Percentiles rank a stretch among this genome's conserved stretches.
Evolutionary conservation across 1,140 invertebrate genomes (phyloP).

Genomic region (Trichomalopsis sarcophagae): DNA sequence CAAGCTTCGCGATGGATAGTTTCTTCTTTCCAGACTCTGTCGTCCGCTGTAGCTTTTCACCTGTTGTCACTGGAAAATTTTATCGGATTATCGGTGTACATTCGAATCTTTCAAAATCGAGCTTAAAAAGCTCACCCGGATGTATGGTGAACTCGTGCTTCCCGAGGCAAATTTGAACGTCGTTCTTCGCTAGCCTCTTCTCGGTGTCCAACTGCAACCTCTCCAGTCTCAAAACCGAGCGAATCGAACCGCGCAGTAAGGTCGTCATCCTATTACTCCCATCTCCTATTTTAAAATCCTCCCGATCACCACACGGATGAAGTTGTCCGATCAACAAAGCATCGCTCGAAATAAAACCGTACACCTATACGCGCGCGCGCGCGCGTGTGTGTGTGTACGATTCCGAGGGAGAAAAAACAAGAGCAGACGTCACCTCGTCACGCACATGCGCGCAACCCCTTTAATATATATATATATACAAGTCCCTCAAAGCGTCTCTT

Average conservation of each 20-base stretch:
- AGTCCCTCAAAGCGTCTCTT: background rate
- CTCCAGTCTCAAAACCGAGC: slow-evolving; percentile 25
- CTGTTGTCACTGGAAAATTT: slow-evolving; percentile 3
- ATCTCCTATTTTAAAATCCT: background rate
- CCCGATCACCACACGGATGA: background rate
- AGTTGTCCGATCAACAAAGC: background rate
- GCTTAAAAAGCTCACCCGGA: background rate
- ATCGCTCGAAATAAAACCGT: background rate
- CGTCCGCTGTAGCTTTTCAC: background rate
- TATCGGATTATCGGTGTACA: background rate
- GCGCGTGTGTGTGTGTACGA: background rate
- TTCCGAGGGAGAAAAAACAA: background rate
- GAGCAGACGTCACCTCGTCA: background rate
- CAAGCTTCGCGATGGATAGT: background rate
- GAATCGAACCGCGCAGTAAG: background rate
- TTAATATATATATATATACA: too few species aligned
- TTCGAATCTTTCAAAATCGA: background rate
- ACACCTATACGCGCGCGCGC: background rate
- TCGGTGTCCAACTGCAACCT: background rate
- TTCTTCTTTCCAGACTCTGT: background rate
- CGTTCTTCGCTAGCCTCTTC: background rate
- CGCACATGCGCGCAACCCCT: background rate
- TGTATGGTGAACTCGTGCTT: slow-evolving; percentile 6
- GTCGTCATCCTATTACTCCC: slow-evolving; percentile 14
- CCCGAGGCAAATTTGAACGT: background rate